Evolutionary conservation across 64 coral and sea anemone species (phyloP).

Genomic region (Stylophora pistillata): DNA sequence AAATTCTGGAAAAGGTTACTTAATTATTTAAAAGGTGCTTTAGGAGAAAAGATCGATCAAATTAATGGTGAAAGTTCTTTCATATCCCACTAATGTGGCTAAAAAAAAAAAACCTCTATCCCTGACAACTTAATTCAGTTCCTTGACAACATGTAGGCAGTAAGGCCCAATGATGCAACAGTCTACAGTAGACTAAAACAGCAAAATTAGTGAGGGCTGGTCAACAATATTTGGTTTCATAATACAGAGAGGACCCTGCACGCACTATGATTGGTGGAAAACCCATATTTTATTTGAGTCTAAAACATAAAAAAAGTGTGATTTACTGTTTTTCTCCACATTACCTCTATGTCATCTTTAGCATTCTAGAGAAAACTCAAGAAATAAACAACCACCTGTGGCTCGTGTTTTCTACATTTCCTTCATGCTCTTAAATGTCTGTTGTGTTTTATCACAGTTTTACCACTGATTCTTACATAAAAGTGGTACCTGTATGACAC

Average conservation of each 20-base stretch:
- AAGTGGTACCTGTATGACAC: constrained; percentile 29
- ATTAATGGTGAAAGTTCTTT: constrained; percentile 10
- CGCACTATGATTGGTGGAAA: background rate
- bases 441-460: background rate
- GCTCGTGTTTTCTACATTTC: constrained; percentile 14
- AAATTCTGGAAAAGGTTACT: background rate
- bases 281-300: background rate
- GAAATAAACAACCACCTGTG: background rate
- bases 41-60: background rate
- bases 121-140: constrained; percentile 5
- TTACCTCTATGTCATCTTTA: background rate
- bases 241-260: constrained; percentile 27
- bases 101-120: constrained; percentile 9
- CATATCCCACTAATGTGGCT: constrained; percentile 24
- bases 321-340: background rate
- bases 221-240: constrained; percentile 18
- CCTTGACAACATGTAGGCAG: constrained; percentile 18
- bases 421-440: background rate
- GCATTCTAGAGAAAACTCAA: background rate
- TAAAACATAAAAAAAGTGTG: constrained; percentile 5
- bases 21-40: constrained; percentile 17
- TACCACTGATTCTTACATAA: background rate
- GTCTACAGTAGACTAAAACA: constrained; percentile 15
- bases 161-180: constrained; percentile 17
- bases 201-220: background rate